Evolutionary conservation across 2,797 vertebrate species (phyloP).

Genomic region (Gadopsis bispinosus): DNA sequence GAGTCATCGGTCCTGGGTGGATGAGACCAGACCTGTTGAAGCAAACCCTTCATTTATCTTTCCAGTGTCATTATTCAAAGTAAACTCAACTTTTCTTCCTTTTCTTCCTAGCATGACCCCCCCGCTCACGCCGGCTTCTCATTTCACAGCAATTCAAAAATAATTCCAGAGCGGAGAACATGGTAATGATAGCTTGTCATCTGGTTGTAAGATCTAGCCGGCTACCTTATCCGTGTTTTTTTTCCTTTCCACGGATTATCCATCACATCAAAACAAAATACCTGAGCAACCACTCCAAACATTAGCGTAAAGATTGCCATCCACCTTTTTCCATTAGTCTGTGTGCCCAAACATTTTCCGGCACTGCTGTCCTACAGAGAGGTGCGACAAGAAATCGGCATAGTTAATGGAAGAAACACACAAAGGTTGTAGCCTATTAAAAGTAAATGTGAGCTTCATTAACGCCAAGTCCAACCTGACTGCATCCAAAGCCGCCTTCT

Average conservation of each 20-base stretch:
- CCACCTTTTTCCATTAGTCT: constrained; percentile 14
- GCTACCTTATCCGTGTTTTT: constrained; percentile 13
- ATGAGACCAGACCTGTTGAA: constrained; percentile 25
- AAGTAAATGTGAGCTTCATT: constrained; percentile 8
- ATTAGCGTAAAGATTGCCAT: neutral
- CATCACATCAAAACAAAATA: constrained; percentile 30
- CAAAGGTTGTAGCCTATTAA: neutral
- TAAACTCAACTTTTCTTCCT: constrained; percentile 6
- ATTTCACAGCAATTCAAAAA: constrained; percentile 44
- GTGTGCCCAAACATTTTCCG: neutral
- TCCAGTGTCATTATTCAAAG: neutral
- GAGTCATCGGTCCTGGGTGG: constrained; percentile 9
- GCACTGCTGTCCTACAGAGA: neutral
- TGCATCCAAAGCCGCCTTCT: neutral
- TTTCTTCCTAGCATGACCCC: neutral
- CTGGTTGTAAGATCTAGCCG: constrained; percentile 18
- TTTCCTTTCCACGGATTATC: constrained; percentile 4
- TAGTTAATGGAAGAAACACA: neutral
- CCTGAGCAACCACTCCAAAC: constrained; percentile 8
- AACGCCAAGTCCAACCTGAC: neutral
- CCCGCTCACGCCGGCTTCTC: constrained; percentile 34
- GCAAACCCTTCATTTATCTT: constrained; percentile 13
- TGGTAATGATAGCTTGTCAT: constrained; percentile 18
- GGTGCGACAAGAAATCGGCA: neutral
- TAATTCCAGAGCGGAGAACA: constrained; percentile 24